Evolutionary conservation across 2,888 invertebrate genomes (phyloP).

Genomic region (Machimus rusticus): DNA sequence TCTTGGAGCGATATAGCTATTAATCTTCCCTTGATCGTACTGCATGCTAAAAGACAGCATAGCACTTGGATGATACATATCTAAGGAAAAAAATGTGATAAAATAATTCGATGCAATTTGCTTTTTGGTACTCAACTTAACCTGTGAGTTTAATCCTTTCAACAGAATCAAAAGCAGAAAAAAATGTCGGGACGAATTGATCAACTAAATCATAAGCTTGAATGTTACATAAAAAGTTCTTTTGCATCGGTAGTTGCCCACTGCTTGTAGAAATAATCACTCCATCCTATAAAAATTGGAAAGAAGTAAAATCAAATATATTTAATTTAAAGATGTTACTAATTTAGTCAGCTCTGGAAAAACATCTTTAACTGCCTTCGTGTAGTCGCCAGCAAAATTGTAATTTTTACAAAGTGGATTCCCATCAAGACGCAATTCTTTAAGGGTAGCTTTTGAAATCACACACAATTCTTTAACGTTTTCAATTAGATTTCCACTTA

Average conservation of each 20-base stretch:
- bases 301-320: not conserved
- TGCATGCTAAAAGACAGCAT: constrained; percentile 43
- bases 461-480: constrained; percentile 36
- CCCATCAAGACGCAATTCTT: constrained; percentile 44
- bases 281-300: constrained; percentile 42
- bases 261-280: not conserved
- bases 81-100: constrained; percentile 6
- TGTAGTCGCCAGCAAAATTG: constrained; percentile 32
- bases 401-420: constrained; percentile 49
- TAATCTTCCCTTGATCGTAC: constrained; percentile 28
- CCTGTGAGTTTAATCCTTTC: constrained; percentile 38
- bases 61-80: constrained; percentile 44
- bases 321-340: constrained; percentile 18
- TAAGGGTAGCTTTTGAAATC: constrained; percentile 42
- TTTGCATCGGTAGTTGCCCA: not conserved
- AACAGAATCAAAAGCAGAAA: constrained; percentile 44
- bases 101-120: not conserved
- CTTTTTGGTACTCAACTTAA: not conserved
- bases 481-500: constrained; percentile 46
- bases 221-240: constrained; percentile 46
- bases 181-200: constrained; percentile 46
- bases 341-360: constrained; percentile 45
- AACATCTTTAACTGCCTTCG: constrained; percentile 41
- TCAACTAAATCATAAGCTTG: constrained; percentile 48
- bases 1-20: not conserved